Evolutionary conservation across 2,888 invertebrate genomes (phyloP), one percentile per base, ranked within the genome.

Genomic region (Drosophila prostipennis): DNA sequence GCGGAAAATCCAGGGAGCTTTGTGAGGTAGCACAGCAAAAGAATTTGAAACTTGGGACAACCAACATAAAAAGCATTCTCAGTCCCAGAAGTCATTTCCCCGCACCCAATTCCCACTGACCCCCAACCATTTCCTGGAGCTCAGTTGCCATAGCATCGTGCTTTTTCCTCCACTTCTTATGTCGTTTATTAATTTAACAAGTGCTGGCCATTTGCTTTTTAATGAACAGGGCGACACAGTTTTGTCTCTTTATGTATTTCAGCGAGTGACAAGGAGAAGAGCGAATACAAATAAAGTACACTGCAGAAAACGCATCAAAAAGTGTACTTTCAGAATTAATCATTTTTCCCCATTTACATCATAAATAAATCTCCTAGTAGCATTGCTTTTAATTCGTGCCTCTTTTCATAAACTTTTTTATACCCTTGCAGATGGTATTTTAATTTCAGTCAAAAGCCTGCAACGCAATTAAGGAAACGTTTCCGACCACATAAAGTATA

Each of bases 111-210:
- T 52, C 34, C 64, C 63, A 52, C 19, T 46, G 64, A 52, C 16
- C 19, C 42, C 48, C 58, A 14, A 8, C 34, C 79, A 70, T 55
- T 73, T 76, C 73, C 46, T 29, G 46, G 46, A 65, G 61, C 65
- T 46, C 32, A 19, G 65, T 63, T 52, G 52, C 63, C 52, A 63
- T 65, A 26, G 63, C 45, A 39, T 39, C 45, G 45, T 13, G 52
- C 46, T 46, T 48, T 55, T 51, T 37, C 19, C 26, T 14, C 39
- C 45, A 32, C 42, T 55, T 40, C 55, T 71, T 69, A 46, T 72
- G 56, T 68, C 58, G 48, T 72, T 79, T 76, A 79, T 80, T 79
- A 78, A 80, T 76, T 79, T 76, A 76, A 78, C 64, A 73, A 76
- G 78, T 76, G 43, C 59, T 60, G 59, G 53, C 59, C 70, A 69